Evolutionary conservation across 1,140 invertebrate genomes (phyloP).

Genomic region (Pantala flavescens): DNA sequence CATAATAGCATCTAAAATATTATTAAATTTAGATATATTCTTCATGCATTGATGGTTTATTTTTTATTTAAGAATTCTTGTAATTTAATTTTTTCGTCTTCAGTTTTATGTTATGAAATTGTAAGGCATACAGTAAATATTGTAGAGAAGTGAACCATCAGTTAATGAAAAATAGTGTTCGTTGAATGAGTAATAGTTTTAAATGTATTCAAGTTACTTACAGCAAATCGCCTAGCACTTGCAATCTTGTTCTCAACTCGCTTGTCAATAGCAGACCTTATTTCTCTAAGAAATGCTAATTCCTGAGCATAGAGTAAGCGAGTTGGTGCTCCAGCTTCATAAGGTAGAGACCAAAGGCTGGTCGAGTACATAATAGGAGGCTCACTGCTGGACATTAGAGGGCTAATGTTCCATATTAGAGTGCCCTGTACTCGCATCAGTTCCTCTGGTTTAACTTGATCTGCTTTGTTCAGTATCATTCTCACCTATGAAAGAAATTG

Average conservation of each 20-base stretch:
- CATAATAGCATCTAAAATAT: too few relatives aligned
- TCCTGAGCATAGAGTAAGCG: conserved; percentile 76
- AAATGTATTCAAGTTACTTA: conserved; percentile 49
- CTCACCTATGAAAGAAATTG: conserved; percentile 48
- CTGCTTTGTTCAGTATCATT: conserved; percentile 90
- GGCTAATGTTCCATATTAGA: conserved; percentile 92
- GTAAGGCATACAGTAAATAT: too few relatives aligned
- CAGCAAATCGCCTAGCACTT: conserved; percentile 84
- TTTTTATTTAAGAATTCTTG: too few relatives aligned
- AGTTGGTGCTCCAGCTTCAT: conserved; percentile 64
- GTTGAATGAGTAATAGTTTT: too few relatives aligned
- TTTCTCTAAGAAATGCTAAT: conserved; percentile 71
- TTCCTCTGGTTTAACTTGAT: conserved; percentile 85
- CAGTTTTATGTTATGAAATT: too few relatives aligned
- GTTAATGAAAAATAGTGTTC: too few relatives aligned
- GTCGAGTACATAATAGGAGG: conserved; percentile 92
- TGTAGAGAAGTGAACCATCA: too few relatives aligned
- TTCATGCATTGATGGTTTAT: too few relatives aligned
- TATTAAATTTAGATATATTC: too few relatives aligned
- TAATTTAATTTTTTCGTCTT: too few relatives aligned
- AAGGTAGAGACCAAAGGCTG: conserved; percentile 79
- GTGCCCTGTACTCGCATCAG: conserved; percentile 86
- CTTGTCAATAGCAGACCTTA: conserved; percentile 72
- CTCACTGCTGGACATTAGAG: conserved; percentile 82
- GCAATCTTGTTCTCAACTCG: conserved; percentile 89